These are phyloP conservation scores for Trissolcus brochymenae DNA, from an alignment of 2,888 invertebrate genomes.

Conservation along the genomic window DNA sequence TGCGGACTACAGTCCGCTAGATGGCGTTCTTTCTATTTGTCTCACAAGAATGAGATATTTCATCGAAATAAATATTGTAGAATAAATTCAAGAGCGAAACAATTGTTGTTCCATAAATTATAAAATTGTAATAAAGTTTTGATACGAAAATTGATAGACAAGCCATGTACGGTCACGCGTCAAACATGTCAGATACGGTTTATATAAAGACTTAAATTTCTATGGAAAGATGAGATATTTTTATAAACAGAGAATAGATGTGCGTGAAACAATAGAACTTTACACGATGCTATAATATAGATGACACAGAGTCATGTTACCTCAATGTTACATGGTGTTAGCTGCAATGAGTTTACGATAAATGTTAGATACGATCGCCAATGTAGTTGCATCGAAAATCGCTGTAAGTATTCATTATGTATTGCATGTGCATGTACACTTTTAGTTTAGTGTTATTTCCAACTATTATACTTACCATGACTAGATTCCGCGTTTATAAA, in stretches of 20 bases:
- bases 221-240: constrained; percentile 46
- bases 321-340: constrained; percentile 57
- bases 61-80: no score
- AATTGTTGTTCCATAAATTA: no score
- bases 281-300: constrained; percentile 54
- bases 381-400: constrained; percentile 52
- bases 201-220: constrained; percentile 39
- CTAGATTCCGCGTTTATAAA: constrained; percentile 56
- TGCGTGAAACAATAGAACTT: constrained; percentile 55
- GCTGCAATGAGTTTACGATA: constrained; percentile 56
- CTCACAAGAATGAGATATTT: no score
- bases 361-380: constrained; percentile 56
- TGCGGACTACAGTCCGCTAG: no score
- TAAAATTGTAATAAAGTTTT: no score
- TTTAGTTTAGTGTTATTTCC: constrained; percentile 54
- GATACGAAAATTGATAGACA: no score
- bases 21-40: no score
- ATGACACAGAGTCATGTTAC: constrained; percentile 51
- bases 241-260: constrained; percentile 22
- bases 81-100: no score
- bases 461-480: constrained; percentile 57
- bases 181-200: no score
- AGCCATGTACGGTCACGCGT: no score
- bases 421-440: constrained; percentile 52
- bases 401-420: constrained; percentile 52